Evolutionary conservation across 2,113 vertebrate genomes (phyloP).

Genomic region (Miniopterus natalensis): DNA sequence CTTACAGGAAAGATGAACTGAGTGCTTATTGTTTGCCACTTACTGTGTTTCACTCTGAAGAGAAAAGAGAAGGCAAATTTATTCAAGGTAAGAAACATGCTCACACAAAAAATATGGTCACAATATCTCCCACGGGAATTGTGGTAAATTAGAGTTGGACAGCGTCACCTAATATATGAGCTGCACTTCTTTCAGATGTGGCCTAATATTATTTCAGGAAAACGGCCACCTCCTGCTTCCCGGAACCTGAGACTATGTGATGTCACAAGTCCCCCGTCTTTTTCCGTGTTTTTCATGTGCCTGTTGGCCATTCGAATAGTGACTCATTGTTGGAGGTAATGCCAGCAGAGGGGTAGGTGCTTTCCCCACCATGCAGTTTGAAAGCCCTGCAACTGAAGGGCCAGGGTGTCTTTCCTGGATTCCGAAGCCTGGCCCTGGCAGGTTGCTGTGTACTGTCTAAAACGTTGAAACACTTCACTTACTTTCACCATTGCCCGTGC

Average conservation of each 20-base stretch:
- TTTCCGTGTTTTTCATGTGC: background rate
- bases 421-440: background rate
- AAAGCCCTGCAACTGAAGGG: background rate
- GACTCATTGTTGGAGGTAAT: background rate
- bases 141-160: background rate
- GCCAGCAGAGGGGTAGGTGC: rapidly evolving
- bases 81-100: background rate
- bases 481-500: background rate
- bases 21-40: background rate
- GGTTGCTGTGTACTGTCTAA: background rate
- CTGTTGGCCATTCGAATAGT: background rate
- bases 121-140: background rate
- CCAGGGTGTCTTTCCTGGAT: background rate
- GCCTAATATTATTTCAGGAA: background rate
- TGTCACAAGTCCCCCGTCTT: background rate
- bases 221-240: background rate
- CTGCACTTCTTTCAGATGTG: background rate
- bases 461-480: background rate
- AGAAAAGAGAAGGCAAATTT: background rate
- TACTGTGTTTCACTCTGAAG: background rate
- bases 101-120: background rate
- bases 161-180: background rate
- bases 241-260: background rate
- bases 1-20: background rate
- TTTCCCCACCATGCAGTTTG: background rate